A percentile compares a stretch with the other conserved stretches of the same genome.
These are phyloP conservation scores for Lordiphosa mommai DNA, from an alignment of 1,140 invertebrate genomes.

Conservation along the genomic window DNA sequence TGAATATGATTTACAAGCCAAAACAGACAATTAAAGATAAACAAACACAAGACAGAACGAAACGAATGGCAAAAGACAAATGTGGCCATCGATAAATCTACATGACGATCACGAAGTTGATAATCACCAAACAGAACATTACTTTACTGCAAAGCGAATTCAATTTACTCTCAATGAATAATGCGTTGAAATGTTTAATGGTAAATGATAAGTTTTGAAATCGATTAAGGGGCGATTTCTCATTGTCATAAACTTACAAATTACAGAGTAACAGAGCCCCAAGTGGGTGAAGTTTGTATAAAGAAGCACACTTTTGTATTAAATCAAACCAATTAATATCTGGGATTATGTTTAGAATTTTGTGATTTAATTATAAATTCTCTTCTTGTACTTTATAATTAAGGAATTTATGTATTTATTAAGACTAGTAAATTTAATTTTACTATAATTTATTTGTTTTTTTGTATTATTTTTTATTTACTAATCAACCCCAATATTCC, in stretches of 20 bases:
- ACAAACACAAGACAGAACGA: slow-evolving; percentile 6
- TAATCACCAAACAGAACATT: not conserved
- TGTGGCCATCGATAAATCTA: slow-evolving; percentile 29
- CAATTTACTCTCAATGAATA: not conserved
- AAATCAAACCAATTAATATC: too few species aligned
- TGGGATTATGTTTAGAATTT: too few species aligned
- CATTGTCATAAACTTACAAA: not conserved
- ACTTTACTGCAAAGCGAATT: not conserved
- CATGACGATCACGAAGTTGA: slow-evolving; percentile 36
- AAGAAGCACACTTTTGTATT: not conserved
- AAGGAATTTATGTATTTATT: too few species aligned
- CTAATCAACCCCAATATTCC: too few species aligned
- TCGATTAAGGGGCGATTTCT: too few species aligned
- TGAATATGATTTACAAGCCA: slow-evolving; percentile 49
- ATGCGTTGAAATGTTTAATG: too few species aligned
- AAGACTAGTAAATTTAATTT: too few species aligned
- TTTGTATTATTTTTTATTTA: too few species aligned
- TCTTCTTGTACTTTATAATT: too few species aligned
- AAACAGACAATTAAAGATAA: slow-evolving; percentile 30
- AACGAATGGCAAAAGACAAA: slow-evolving; percentile 25
- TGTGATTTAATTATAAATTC: too few species aligned
- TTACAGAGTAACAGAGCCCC: not conserved
- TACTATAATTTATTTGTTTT: too few species aligned
- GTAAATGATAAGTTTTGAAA: too few species aligned
- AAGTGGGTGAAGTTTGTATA: not conserved